phyloP scores from a whole-genome alignment of 1,140 invertebrate species.

The Mycetomoellerius zeteki region DNA sequence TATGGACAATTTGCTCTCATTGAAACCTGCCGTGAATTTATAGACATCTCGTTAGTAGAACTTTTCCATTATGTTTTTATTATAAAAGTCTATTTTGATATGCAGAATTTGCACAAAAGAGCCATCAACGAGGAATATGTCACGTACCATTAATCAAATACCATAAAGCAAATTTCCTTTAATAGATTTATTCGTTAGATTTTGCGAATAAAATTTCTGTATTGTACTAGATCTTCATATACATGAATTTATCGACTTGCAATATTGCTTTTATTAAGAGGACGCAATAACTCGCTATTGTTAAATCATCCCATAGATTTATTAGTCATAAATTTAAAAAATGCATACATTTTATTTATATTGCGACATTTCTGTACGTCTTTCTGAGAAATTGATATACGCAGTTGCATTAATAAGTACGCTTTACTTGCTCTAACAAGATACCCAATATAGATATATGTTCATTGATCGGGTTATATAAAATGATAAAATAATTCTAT shows the following conservation, averaged over 20 bases:
- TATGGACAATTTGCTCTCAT: background rate
- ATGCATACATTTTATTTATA: conserved; percentile 30
- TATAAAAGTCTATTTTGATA: background rate
- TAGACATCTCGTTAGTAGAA: background rate
- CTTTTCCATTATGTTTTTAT: background rate
- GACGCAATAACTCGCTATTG: background rate
- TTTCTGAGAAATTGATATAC: background rate
- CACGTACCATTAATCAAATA: background rate
- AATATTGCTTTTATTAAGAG: conserved; percentile 7
- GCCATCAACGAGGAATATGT: background rate
- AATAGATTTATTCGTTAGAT: conserved; percentile 20
- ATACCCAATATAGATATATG: background rate
- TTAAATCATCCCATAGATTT: conserved; percentile 5
- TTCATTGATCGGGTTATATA: conserved; percentile 8
- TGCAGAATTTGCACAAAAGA: background rate
- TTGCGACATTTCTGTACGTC: background rate
- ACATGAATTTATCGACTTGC: conserved; percentile 26
- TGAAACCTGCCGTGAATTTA: background rate
- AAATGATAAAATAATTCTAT: background rate
- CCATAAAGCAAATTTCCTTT: conserved; percentile 1
- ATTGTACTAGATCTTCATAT: background rate
- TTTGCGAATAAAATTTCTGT: conserved; percentile 19
- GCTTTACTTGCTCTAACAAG: background rate
- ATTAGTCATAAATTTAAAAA: conserved; percentile 1
- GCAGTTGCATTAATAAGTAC: conserved; percentile 6